Percentiles rank a stretch among this genome's conserved stretches.
phyloP scores from a whole-genome alignment of 2,888 invertebrate genomes.

The Pardosa pseudoannulata region DNA sequence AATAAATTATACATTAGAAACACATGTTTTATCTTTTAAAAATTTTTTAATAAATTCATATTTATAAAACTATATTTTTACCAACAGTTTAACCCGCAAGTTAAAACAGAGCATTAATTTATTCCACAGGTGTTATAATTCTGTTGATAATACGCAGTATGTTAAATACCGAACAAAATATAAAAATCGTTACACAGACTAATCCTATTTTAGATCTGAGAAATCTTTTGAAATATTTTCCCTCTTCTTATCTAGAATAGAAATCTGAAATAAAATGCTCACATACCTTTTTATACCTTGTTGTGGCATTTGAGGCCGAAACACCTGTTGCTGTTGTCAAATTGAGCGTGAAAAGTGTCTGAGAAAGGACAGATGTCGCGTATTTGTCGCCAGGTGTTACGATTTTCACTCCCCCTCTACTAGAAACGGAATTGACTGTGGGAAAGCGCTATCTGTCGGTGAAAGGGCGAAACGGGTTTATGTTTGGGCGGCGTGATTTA shows the following conservation, averaged over 20 bases:
- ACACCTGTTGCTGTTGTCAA: conserved; percentile 50
- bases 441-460: conserved; percentile 44
- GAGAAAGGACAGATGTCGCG: conserved; percentile 54
- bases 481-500: not conserved
- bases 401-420: conserved; percentile 26
- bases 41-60: too few relatives aligned
- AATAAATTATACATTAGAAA: too few relatives aligned
- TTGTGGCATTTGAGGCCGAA: not conserved
- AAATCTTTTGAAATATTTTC: too few relatives aligned
- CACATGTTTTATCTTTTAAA: too few relatives aligned
- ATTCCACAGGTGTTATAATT: too few relatives aligned
- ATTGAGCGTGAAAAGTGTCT: conserved; percentile 38
- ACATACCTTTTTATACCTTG: not conserved
- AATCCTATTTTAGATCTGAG: too few relatives aligned
- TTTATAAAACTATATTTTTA: too few relatives aligned
- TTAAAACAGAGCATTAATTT: too few relatives aligned
- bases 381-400: conserved; percentile 53
- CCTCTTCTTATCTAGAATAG: not conserved
- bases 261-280: not conserved
- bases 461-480: not conserved
- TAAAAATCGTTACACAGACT: not conserved
- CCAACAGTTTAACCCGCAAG: too few relatives aligned
- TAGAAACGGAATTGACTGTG: conserved; percentile 4
- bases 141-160: too few relatives aligned
- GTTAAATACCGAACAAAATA: not conserved